Percentiles rank a stretch among this genome's conserved stretches.
phyloP scores from a whole-genome alignment of 2,888 invertebrate species.

The Aricia artaxerxes region DNA sequence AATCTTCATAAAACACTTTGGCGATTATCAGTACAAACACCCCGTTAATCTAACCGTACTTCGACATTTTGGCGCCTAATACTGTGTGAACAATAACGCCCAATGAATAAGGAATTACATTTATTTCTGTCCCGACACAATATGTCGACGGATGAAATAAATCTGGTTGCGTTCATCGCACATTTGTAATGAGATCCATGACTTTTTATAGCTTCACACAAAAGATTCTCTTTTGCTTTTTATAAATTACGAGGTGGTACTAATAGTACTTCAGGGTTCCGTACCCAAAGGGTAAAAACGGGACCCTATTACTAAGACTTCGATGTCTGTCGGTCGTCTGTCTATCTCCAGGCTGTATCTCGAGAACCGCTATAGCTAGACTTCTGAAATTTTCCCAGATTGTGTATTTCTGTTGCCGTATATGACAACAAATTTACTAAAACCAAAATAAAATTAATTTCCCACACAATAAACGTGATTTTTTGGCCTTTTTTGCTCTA shows the following conservation, averaged over 20 bases:
- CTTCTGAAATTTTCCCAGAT: too few species aligned
- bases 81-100: background rate
- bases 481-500: too few species aligned
- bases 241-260: constrained; percentile 12
- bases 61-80: constrained; percentile 24
- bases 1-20: background rate
- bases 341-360: too few species aligned
- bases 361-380: too few species aligned
- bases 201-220: constrained; percentile 15
- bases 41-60: constrained; percentile 20
- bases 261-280: background rate
- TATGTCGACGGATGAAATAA: constrained; percentile 29
- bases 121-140: constrained; percentile 24
- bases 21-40: background rate
- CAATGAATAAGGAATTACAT: constrained; percentile 27
- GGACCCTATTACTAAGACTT: too few species aligned
- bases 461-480: too few species aligned
- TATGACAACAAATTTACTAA: too few species aligned
- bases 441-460: too few species aligned
- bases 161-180: constrained; percentile 26
- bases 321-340: too few species aligned
- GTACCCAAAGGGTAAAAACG: too few species aligned
- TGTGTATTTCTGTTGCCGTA: too few species aligned
- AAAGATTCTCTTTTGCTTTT: background rate
- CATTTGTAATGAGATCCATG: constrained; percentile 25